Evolutionary conservation across 1,140 invertebrate genomes (phyloP).

Genomic region (Drosophila dunni): DNA sequence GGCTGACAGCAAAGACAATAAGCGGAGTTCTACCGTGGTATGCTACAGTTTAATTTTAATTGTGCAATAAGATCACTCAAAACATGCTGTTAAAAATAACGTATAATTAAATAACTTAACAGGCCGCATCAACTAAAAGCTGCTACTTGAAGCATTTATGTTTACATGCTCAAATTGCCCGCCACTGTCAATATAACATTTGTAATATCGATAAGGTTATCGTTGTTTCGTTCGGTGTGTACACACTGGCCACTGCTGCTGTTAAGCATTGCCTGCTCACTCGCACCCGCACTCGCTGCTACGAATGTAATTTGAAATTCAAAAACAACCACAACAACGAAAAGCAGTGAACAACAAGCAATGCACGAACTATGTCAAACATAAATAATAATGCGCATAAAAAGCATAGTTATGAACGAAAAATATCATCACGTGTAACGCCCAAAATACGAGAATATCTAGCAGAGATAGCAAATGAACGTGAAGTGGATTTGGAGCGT

Average conservation of each 20-base stretch:
- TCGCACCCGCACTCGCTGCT: slow-evolving; percentile 31
- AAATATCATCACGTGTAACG: slow-evolving; percentile 38
- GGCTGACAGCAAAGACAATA: background rate
- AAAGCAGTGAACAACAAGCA: slow-evolving; percentile 11
- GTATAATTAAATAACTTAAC: too few relatives aligned
- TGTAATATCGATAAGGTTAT: too few relatives aligned
- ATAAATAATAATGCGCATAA: slow-evolving; percentile 25
- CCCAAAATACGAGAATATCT: slow-evolving; percentile 47
- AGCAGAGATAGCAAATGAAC: slow-evolving; percentile 26
- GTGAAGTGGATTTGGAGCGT: slow-evolving; percentile 33
- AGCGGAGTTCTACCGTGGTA: background rate
- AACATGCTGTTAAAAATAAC: too few relatives aligned
- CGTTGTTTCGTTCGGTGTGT: background rate
- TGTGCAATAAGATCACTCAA: too few relatives aligned
- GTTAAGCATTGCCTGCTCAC: slow-evolving; percentile 7
- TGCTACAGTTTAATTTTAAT: too few relatives aligned
- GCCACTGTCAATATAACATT: too few relatives aligned
- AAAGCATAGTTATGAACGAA: slow-evolving; percentile 41
- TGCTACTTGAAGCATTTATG: too few relatives aligned
- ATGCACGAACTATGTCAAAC: slow-evolving; percentile 37
- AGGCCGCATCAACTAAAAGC: too few relatives aligned
- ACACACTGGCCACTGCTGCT: slow-evolving; percentile 21
- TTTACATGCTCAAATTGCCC: too few relatives aligned
- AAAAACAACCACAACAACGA: slow-evolving; percentile 14
- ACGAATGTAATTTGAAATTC: slow-evolving; percentile 27